Evolutionary conservation across 2,888 invertebrate species (phyloP), one percentile per base, ranked within the genome.

Genomic region (Sarcophaga caerulescens): DNA sequence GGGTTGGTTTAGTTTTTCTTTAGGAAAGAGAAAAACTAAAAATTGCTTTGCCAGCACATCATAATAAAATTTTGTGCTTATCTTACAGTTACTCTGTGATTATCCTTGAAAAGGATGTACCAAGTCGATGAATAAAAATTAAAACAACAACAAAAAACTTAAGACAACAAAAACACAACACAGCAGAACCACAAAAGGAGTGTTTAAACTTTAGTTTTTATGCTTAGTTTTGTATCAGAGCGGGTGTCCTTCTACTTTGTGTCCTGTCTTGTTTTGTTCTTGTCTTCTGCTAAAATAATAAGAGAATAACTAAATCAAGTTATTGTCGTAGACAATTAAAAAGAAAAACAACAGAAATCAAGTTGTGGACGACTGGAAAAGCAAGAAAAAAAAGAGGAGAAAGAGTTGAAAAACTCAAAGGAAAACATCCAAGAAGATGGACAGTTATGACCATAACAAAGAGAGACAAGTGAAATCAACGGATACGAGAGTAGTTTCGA

Each of bases 61-160:
- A 59, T 74, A 69, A 74, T 70, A 84, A 71, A 76, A 80, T 75
- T 35, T 84, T 84, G 59, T 84, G 70, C 77, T 85, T 85, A 85
- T 85, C 77, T 65, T 74, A 70, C 35, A 77, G 85, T 69, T 81
- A 78, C 69, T 70, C 78, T 77, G 59, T 85, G 78, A 78, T 85
- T 85, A 85, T 81, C 81, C 81, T 78, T 74, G 77, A 81, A 81
- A 74, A 85, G 81, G 73, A 81, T 85, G 78, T 75, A 65, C 75
- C 45, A 79, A 65, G 59, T 25, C 75, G 45, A 77, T 59, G 60
- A 68, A 74, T 4, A 69, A 65, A 23, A 76, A 71, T 35, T 25
- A 47, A 21, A 21, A 44, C 1, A 35, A 68, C 44, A 45, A 57
- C 12, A 52, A 52, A 5, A n/a, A 70, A 81, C 70, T 85, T 19